A percentile compares a stretch with the other conserved stretches of the same genome.
phyloP scores from a whole-genome alignment of 2,888 invertebrate species.

The Melinaea menophilus region DNA sequence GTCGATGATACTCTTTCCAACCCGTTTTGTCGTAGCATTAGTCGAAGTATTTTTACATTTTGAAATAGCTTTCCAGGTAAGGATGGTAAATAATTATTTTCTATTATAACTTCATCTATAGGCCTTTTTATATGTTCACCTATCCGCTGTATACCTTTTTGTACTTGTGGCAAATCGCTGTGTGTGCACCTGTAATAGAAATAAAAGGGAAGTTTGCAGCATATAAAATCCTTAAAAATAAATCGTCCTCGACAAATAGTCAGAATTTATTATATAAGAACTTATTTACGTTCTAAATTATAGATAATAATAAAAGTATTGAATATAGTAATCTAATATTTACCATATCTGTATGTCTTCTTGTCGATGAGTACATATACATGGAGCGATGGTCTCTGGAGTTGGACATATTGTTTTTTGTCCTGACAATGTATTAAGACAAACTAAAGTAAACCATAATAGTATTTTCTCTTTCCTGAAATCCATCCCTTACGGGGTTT shows the following conservation, averaged over 20 bases:
- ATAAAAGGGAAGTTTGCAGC: too few species aligned
- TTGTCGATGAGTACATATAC: constrained; percentile 86
- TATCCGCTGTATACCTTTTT: constrained; percentile 84
- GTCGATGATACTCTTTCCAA: constrained; percentile 88
- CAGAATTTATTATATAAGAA: neutral
- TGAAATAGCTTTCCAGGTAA: constrained; percentile 90
- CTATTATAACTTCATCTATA: constrained; percentile 91
- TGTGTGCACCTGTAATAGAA: constrained; percentile 88
- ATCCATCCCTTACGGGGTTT: constrained; percentile 66
- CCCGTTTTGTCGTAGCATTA: constrained; percentile 91
- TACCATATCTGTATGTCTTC: constrained; percentile 93
- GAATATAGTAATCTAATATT: constrained; percentile 24
- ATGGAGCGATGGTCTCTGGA: constrained; percentile 87
- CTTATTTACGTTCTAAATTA: too few species aligned
- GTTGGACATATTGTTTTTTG: constrained; percentile 80
- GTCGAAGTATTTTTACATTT: constrained; percentile 83
- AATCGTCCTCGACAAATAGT: neutral
- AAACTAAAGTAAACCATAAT: constrained; percentile 53
- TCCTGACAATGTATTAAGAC: constrained; percentile 41
- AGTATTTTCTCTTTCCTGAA: constrained; percentile 51
- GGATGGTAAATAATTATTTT: constrained; percentile 91
- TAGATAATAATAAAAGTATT: too few species aligned
- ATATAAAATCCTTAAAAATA: neutral
- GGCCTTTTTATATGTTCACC: constrained; percentile 82
- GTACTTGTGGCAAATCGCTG: constrained; percentile 87